phyloP scores from a whole-genome alignment of 2,888 invertebrate genomes.

The Neoscelio sp. region DNA sequence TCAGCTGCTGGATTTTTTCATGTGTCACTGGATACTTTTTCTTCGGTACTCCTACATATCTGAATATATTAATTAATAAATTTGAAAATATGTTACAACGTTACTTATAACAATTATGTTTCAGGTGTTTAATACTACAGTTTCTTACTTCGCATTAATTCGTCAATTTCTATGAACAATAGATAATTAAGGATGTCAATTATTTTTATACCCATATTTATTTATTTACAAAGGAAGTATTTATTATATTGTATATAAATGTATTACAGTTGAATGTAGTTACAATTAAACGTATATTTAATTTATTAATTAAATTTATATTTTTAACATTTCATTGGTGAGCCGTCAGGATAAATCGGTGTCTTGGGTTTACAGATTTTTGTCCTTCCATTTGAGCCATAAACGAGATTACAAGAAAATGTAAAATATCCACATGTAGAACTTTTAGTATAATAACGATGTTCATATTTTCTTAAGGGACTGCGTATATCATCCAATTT shows the following conservation, averaged over 20 bases:
- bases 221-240: too few relatives aligned
- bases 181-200: too few relatives aligned
- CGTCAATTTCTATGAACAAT: conserved; percentile 11
- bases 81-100: too few relatives aligned
- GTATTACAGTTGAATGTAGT: too few relatives aligned
- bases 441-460: conserved; percentile 93
- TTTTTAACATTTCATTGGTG: conserved; percentile 86
- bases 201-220: too few relatives aligned
- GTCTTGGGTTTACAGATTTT: conserved; percentile 93
- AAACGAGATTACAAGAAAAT: conserved; percentile 92
- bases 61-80: too few relatives aligned
- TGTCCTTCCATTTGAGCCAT: conserved; percentile 90
- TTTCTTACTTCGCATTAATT: background rate
- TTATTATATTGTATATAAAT: too few relatives aligned
- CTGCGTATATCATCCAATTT: conserved; percentile 86
- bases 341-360: conserved; percentile 90
- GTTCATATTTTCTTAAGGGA: conserved; percentile 84
- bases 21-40: conserved; percentile 14
- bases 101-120: background rate
- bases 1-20: conserved; percentile 9
- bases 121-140: conserved; percentile 19
- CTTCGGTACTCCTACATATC: conserved; percentile 13
- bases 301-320: too few relatives aligned
- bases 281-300: too few relatives aligned
- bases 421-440: conserved; percentile 95